These are phyloP conservation scores for Rhingia rostrata DNA, from an alignment of 2,888 invertebrate species.

Conservation along the genomic window DNA sequence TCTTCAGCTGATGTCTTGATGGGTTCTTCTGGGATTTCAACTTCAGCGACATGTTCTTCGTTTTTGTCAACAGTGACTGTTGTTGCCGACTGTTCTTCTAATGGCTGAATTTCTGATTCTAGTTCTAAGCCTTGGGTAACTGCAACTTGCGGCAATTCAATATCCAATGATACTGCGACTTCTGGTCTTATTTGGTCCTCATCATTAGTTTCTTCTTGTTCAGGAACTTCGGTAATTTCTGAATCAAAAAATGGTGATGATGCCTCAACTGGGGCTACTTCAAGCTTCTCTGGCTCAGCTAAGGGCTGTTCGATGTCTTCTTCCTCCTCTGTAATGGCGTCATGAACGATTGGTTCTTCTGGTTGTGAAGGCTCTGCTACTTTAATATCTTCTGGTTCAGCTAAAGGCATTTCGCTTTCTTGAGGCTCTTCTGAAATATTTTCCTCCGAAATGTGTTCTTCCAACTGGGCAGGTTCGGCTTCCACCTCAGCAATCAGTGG, in stretches of 20 bases:
- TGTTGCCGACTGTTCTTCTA: neutral
- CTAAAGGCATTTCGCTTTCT: neutral
- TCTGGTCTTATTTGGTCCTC: constrained; percentile 1
- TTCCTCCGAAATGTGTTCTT: neutral
- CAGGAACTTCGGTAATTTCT: neutral
- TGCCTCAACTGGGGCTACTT: neutral
- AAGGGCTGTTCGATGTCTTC: constrained; percentile 4
- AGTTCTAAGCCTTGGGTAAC: neutral
- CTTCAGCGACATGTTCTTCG: neutral
- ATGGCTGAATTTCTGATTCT: neutral
- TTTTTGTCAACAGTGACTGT: neutral
- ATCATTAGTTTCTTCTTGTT: neutral
- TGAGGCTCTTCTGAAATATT: neutral
- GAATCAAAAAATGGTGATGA: neutral
- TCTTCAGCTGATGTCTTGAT: constrained; percentile 10
- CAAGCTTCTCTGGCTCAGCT: neutral
- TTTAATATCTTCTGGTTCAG: neutral
- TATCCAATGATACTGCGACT: neutral
- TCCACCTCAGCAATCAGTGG: neutral
- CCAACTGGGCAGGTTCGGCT: neutral
- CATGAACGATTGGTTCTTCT: neutral
- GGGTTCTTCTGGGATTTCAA: neutral
- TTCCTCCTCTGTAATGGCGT: neutral
- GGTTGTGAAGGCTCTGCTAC: neutral
- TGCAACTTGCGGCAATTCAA: neutral